Evolutionary conservation across 2,797 vertebrate genomes (phyloP).

Genomic region (Chelonia mydas): DNA sequence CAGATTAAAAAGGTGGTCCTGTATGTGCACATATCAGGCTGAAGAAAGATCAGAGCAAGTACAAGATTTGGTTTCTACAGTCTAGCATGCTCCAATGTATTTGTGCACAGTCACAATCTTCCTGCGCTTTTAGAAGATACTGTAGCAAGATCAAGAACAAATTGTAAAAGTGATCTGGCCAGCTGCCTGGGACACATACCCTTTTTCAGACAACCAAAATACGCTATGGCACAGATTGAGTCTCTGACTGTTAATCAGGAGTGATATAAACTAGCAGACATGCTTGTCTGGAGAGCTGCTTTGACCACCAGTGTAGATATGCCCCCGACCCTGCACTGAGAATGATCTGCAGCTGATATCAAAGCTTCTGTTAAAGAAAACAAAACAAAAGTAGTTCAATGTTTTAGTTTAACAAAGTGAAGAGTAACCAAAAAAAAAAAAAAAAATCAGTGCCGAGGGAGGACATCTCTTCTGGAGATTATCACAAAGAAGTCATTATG

Average conservation of each 20-base stretch:
- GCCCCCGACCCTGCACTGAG: conserved; percentile 84
- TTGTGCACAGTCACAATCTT: conserved; percentile 53
- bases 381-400: conserved; percentile 85
- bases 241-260: conserved; percentile 59
- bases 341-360: conserved; percentile 84
- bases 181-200: conserved; percentile 62
- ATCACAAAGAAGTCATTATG: conserved; percentile 75
- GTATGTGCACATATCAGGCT: conserved; percentile 63
- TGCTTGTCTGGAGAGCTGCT: conserved; percentile 81
- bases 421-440: conserved; percentile 60
- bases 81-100: conserved; percentile 73
- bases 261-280: conserved; percentile 75
- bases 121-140: conserved; percentile 76
- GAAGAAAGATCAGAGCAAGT: conserved; percentile 57
- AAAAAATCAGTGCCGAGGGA: conserved; percentile 78
- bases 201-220: conserved; percentile 61
- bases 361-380: conserved; percentile 87
- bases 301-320: conserved; percentile 78
- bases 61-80: conserved; percentile 71
- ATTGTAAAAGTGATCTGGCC: conserved; percentile 52
- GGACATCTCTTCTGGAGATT: conserved; percentile 74
- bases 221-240: conserved; percentile 57
- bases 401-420: conserved; percentile 82
- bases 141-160: conserved; percentile 70
- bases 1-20: conserved; percentile 75